phyloP scores from a whole-genome alignment of 2,797 vertebrate species.

The Phoebastria nigripes region DNA sequence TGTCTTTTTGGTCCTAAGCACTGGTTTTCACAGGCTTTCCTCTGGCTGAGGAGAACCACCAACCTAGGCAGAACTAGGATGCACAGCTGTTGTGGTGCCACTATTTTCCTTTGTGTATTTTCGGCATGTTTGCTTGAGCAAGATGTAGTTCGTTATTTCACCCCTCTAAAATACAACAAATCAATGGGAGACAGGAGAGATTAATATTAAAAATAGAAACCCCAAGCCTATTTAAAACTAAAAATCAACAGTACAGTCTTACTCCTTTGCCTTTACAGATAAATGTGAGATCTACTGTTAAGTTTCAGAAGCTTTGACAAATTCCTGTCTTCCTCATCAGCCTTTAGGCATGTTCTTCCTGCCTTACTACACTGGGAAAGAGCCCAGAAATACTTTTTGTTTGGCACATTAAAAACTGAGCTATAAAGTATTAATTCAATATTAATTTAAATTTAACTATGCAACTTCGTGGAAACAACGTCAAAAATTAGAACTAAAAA shows the following conservation, averaged over 20 bases:
- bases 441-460: conserved; percentile 30
- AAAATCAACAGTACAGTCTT: not conserved
- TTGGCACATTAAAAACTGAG: conserved; percentile 27
- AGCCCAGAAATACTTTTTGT: not conserved
- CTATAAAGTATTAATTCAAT: conserved; percentile 51
- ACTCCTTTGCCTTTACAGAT: not conserved
- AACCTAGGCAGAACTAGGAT: not conserved
- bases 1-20: not conserved
- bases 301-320: not conserved
- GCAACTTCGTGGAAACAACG: not conserved
- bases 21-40: not conserved
- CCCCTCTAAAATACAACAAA: not conserved
- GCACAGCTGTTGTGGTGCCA: not conserved
- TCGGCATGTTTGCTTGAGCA: not conserved
- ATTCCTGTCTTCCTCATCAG: not conserved
- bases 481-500: not conserved
- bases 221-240: not conserved
- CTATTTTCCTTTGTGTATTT: not conserved
- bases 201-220: not conserved
- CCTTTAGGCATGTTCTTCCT: not conserved
- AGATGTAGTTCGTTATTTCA: not conserved
- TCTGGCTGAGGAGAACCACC: not conserved
- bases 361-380: conserved; percentile 4
- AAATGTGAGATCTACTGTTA: not conserved
- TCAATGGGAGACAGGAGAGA: not conserved